Evolutionary conservation across 2,113 vertebrate genomes (phyloP), one percentile per base, ranked within the genome.

Genomic region (Tangachromis dhanisi): DNA sequence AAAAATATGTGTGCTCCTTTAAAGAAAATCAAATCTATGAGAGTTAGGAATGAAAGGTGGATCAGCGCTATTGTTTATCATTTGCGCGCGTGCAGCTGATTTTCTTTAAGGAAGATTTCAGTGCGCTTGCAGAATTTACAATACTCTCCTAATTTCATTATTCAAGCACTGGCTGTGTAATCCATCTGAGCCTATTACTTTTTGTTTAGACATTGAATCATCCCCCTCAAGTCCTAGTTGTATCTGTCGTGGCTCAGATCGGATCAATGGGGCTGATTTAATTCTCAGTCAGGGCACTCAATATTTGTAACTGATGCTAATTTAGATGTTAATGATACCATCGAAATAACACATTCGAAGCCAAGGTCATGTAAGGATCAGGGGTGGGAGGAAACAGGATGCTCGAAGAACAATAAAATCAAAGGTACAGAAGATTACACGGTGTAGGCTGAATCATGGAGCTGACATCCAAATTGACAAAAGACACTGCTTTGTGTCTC

Each of bases 271-370:
- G 12, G 35, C 31, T 88, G 85, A 88, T 89, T 90, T 83, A 68
- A 92, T 63, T 54, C 80, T 49, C 14, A 79, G 24, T 26, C 68
- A 29, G 73, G 35, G 21, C 24, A 57, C 45, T 89, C 73, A 21
- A 90, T 86, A 84, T 76, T 17, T 89, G 78, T 71, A 90, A 83
- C 26, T 89, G 80, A 92, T 59, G 81, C 85, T 89, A 71, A 85
- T 92, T 83, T 90, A 86, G 71, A 91, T 91, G 87, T 81, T 85
- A 92, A 90, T 91, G 55, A 92, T 83, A 55, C n/a, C 38, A 35
- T 79, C 54, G 49, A 85, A 33, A 81, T 21, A 14, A 51, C 53
- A 55, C 26, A 9, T 54, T 63, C 11, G 55, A 24, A 53, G 90
- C 80, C 83, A 92, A 92, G 88, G 93, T 92, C 83, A 80, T 40